A percentile compares a stretch with the other conserved stretches of the same genome.
phyloP scores from a whole-genome alignment of 1,140 invertebrate species.

The Tetramorium simillimum region DNA sequence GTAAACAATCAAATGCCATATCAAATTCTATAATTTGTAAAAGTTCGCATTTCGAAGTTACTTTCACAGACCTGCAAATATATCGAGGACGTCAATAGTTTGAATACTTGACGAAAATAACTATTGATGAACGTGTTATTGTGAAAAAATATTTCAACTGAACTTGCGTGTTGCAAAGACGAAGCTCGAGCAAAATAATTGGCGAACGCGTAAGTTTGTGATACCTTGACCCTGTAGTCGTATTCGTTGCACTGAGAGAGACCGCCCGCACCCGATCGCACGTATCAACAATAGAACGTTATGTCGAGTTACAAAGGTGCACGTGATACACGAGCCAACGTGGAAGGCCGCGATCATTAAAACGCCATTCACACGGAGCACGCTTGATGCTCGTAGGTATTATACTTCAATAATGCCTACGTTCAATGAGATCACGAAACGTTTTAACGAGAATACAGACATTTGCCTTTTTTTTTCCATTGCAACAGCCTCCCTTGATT shows the following conservation, averaged over 20 bases:
- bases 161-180: neutral
- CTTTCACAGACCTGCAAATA: too few relatives aligned
- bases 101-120: neutral
- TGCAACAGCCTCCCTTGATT: neutral
- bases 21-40: too few relatives aligned
- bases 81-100: too few relatives aligned
- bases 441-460: neutral
- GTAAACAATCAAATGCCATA: too few relatives aligned
- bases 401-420: neutral
- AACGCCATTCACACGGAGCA: conserved; percentile 43
- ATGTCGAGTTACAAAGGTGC: conserved; percentile 45
- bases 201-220: conserved; percentile 5
- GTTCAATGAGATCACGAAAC: neutral
- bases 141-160: neutral
- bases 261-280: conserved; percentile 6
- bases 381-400: conserved; percentile 7
- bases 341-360: conserved; percentile 50
- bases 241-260: conserved; percentile 18
- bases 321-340: conserved; percentile 36
- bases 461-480: neutral
- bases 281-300: conserved; percentile 46
- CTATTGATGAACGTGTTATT: neutral
- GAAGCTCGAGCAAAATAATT: conserved; percentile 4
- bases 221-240: conserved; percentile 35
- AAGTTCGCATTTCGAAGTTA: too few relatives aligned